A percentile compares a stretch with the other conserved stretches of the same genome.
Evolutionary conservation across 2,797 vertebrate genomes (phyloP).

Genomic region (Threskiornis aethiopicus): DNA sequence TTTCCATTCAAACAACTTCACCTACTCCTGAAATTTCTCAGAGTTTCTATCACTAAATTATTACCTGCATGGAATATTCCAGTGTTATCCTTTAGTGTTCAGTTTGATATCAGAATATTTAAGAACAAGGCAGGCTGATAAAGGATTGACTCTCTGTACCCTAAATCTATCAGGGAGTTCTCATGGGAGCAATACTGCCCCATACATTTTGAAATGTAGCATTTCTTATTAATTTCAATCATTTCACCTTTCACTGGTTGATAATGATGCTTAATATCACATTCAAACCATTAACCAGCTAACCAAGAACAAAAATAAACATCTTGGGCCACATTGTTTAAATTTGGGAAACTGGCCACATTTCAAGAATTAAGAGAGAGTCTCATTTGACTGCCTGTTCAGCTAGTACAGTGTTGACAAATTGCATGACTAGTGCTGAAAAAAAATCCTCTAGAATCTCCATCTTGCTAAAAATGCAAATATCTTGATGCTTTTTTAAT

Average conservation of each 20-base stretch:
- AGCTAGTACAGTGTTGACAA: not conserved
- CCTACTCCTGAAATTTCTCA: not conserved
- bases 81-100: not conserved
- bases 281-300: not conserved
- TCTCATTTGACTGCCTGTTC: not conserved
- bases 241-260: conserved; percentile 7
- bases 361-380: not conserved
- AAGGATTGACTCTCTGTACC: not conserved
- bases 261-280: conserved; percentile 3
- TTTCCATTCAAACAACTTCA: not conserved
- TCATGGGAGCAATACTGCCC: not conserved
- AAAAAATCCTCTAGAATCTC: not conserved
- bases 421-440: not conserved
- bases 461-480: not conserved
- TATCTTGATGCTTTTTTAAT: not conserved
- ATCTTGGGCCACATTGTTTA: not conserved
- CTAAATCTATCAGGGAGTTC: conserved; percentile 17
- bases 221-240: conserved; percentile 1
- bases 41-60: not conserved
- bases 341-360: not conserved
- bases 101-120: not conserved
- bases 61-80: not conserved
- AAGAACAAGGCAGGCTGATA: not conserved
- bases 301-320: conserved; percentile 31
- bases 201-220: not conserved